Percentiles rank a stretch among this genome's conserved stretches.
Evolutionary conservation across 2,888 invertebrate genomes (phyloP).

Genomic region (Drosophila picticornis): DNA sequence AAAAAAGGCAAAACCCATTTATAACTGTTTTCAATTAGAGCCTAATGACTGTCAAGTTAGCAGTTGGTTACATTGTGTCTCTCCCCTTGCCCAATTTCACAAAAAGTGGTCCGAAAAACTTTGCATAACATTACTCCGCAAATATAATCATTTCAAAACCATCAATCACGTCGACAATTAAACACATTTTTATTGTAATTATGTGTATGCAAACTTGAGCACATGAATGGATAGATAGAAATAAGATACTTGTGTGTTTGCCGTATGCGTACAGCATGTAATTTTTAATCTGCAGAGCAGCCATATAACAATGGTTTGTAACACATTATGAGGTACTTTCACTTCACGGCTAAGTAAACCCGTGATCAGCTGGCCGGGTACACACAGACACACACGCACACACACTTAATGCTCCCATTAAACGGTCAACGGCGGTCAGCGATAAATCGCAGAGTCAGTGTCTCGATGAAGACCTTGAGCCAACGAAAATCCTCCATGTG

Average conservation of each 20-base stretch:
- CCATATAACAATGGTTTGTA: conserved; percentile 66
- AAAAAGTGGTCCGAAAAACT: conserved; percentile 47
- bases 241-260: conserved; percentile 54
- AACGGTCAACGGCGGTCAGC: conserved; percentile 63
- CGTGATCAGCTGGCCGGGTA: conserved; percentile 30
- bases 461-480: conserved; percentile 55
- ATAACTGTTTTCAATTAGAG: conserved; percentile 40
- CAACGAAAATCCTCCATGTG: conserved; percentile 28
- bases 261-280: conserved; percentile 36
- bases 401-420: conserved; percentile 48
- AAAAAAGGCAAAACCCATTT: conserved; percentile 25
- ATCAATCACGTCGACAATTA: conserved; percentile 72
- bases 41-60: conserved; percentile 41
- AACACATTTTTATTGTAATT: conserved; percentile 71
- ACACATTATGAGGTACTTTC: conserved; percentile 64
- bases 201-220: conserved; percentile 62
- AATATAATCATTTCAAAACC: conserved; percentile 37
- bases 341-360: conserved; percentile 71
- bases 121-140: conserved; percentile 76
- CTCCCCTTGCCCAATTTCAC: conserved; percentile 22
- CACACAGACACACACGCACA: conserved; percentile 9
- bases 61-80: conserved; percentile 25
- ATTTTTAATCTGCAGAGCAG: conserved; percentile 26
- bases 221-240: conserved; percentile 65
- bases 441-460: conserved; percentile 30